Conservation (phyloP, 2,797 vertebrate genomes). For the Sparidentex hasta region DNA sequence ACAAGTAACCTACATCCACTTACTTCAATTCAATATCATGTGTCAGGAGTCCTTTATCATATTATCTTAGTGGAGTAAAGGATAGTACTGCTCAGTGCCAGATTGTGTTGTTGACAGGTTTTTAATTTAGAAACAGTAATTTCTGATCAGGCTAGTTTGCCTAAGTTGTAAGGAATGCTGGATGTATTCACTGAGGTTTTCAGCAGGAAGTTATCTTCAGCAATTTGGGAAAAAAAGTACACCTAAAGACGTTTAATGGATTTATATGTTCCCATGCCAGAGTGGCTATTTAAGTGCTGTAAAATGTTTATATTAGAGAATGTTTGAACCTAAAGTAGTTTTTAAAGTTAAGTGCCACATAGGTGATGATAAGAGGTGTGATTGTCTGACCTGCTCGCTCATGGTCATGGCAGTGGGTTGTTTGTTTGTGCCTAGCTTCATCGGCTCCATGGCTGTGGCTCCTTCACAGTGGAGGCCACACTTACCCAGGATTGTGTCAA, state of each 20-base stretch:
- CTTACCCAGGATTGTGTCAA: slow-evolving; percentile 89
- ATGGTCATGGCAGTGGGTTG: slow-evolving; percentile 87
- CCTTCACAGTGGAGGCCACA: slow-evolving; percentile 91
- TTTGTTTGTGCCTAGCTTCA: slow-evolving; percentile 88
- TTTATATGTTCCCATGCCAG: background rate
- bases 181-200: background rate
- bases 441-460: slow-evolving; percentile 83
- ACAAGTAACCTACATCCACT: no score
- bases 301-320: background rate
- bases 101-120: background rate
- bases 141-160: background rate
- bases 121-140: background rate
- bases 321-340: no score
- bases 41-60: no score
- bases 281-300: background rate
- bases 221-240: background rate
- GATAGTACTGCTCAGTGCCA: background rate
- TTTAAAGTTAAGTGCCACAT: background rate
- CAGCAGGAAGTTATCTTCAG: background rate
- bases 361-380: background rate
- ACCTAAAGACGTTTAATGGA: background rate
- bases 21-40: no score
- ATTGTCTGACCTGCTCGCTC: slow-evolving; percentile 87
- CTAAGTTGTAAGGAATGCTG: no score
- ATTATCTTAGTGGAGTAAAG: background rate